Percentiles rank a stretch among this genome's conserved stretches.
Evolutionary conservation across 37 sponge, comb jelly and placozoan genomes (phyloP).

Genomic region (Crambe crambe): DNA sequence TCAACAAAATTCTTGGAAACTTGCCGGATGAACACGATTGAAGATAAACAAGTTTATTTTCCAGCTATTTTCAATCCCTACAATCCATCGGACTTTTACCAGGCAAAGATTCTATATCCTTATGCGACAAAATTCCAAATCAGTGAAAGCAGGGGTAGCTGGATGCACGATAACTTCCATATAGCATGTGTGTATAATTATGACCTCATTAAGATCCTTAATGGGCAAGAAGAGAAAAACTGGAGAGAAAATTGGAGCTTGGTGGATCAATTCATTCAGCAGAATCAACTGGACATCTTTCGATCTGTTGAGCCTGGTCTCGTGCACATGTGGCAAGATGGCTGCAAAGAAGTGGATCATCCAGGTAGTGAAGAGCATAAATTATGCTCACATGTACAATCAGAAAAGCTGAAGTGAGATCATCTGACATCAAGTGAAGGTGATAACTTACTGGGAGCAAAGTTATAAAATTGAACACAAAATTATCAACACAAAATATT

Average conservation of each 20-base stretch:
- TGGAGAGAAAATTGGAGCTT: conserved; percentile 22
- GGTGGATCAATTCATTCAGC: conserved; percentile 17
- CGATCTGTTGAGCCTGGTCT: conserved; percentile 58
- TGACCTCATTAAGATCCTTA: conserved; percentile 31
- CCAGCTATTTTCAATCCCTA: conserved; percentile 54
- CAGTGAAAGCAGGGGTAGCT: conserved; percentile 16
- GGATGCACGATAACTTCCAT: conserved; percentile 47
- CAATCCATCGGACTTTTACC: conserved; percentile 43
- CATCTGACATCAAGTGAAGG: too few species aligned
- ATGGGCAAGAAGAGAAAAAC: neutral
- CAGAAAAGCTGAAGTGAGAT: too few species aligned
- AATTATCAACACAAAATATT: too few species aligned
- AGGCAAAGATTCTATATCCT: conserved; percentile 27
- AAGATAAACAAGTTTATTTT: conserved; percentile 36
- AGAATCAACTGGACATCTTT: conserved; percentile 23
- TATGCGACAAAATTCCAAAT: conserved; percentile 45
- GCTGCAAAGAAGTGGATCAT: conserved; percentile 31
- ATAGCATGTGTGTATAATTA: conserved; percentile 43
- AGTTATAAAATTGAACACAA: too few species aligned
- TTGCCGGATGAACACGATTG: conserved; percentile 48
- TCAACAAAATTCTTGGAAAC: conserved; percentile 38
- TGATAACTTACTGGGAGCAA: too few species aligned
- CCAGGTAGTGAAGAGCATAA: conserved; percentile 3
- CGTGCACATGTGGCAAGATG: conserved; percentile 63
- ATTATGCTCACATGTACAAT: conserved; percentile 23